Evolutionary conservation across 2,113 vertebrate genomes (phyloP).

Genomic region (Rhizomys pruinosus): DNA sequence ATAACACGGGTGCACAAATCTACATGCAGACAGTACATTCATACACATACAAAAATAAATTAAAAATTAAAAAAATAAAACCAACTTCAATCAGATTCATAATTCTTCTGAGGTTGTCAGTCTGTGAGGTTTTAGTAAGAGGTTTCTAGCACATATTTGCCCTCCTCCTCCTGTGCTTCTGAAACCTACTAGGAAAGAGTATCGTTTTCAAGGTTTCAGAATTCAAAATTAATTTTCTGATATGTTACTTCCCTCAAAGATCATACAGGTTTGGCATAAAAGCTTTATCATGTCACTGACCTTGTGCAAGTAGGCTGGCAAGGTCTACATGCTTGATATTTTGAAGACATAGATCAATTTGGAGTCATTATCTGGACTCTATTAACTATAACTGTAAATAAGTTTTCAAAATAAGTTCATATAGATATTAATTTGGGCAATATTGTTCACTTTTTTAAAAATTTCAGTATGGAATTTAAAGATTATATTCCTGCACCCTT

Average conservation of each 20-base stretch:
- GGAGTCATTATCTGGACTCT: background rate
- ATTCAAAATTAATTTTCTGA: background rate
- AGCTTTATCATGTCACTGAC: background rate
- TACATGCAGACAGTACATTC: too few relatives aligned
- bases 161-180: too few relatives aligned
- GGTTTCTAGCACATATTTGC: too few relatives aligned
- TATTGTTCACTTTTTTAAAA: background rate
- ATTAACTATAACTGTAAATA: background rate
- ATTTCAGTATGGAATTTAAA: too few relatives aligned
- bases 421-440: background rate
- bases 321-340: background rate
- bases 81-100: background rate
- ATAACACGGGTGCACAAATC: too few relatives aligned
- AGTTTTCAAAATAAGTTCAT: background rate
- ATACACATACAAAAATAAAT: too few relatives aligned
- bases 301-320: background rate
- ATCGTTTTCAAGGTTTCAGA: too few relatives aligned
- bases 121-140: background rate
- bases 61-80: too few relatives aligned
- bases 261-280: background rate
- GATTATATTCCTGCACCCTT: too few relatives aligned
- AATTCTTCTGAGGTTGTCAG: background rate
- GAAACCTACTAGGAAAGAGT: too few relatives aligned
- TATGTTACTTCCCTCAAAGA: background rate
- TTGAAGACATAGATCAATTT: background rate